phyloP scores from a whole-genome alignment of 2,888 invertebrate genomes.

The Drosophila diplacantha region DNA sequence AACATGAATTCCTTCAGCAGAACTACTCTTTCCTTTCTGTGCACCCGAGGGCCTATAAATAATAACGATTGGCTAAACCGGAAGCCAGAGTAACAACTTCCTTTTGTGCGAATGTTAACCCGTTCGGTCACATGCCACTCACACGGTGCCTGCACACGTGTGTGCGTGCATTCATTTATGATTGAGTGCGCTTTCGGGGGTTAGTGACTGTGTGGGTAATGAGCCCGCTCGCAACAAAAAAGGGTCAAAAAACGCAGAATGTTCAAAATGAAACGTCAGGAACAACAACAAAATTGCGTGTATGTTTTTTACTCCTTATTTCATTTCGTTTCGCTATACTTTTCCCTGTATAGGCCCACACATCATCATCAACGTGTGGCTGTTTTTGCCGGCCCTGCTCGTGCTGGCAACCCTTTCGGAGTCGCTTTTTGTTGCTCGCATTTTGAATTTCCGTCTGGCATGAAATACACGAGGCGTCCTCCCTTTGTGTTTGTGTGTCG shows the following conservation, averaged over 20 bases:
- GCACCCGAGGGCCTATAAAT: conserved; percentile 57
- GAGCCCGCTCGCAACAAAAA: conserved; percentile 43
- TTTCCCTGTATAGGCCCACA: conserved; percentile 27
- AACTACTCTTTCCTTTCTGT: conserved; percentile 3
- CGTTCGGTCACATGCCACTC: conserved; percentile 64
- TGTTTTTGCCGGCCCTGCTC: not conserved
- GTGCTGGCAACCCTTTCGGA: conserved; percentile 55
- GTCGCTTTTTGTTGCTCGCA: conserved; percentile 42
- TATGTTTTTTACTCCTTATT: conserved; percentile 25
- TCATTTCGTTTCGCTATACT: conserved; percentile 4
- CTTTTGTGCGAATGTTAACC: conserved; percentile 63
- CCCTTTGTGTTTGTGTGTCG: conserved; percentile 47
- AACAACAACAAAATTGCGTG: conserved; percentile 58
- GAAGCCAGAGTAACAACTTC: conserved; percentile 73
- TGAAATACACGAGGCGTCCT: conserved; percentile 54
- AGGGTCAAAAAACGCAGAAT: conserved; percentile 51
- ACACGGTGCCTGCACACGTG: conserved; percentile 30
- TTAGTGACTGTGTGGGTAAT: conserved; percentile 46
- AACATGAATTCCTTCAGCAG: too few relatives aligned
- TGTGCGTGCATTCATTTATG: conserved; percentile 56
- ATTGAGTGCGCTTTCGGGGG: conserved; percentile 59
- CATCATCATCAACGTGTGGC: conserved; percentile 35
- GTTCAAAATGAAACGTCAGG: conserved; percentile 58
- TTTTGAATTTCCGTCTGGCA: conserved; percentile 59
- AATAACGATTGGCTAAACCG: conserved; percentile 71